Conservation (phyloP, 2,113 vertebrate genomes). For the Dascyllus trimaculatus region DNA sequence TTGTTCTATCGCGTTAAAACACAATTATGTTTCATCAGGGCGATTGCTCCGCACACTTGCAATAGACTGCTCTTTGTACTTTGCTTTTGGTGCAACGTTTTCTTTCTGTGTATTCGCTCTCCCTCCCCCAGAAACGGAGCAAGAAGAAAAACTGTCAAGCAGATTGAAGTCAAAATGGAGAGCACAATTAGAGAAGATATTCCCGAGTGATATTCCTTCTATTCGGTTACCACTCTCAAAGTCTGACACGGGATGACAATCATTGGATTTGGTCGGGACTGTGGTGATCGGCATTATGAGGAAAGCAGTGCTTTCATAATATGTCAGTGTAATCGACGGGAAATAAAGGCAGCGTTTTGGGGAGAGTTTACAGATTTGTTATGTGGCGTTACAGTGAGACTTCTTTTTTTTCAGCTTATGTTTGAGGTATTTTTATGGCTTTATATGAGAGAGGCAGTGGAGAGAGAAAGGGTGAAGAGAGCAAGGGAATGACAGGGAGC, state of each 20-base stretch:
- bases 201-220: constrained; percentile 50
- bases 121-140: background rate
- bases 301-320: constrained; percentile 53
- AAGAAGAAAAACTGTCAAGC: constrained; percentile 39
- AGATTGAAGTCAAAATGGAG: constrained; percentile 53
- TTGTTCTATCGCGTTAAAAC: constrained; percentile 85
- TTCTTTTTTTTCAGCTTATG: background rate
- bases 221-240: constrained; percentile 63
- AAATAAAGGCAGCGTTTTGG: constrained; percentile 47
- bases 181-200: constrained; percentile 52
- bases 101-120: constrained; percentile 53
- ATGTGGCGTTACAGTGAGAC: constrained; percentile 15
- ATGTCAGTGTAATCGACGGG: constrained; percentile 19
- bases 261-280: constrained; percentile 64
- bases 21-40: constrained; percentile 80
- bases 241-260: constrained; percentile 62
- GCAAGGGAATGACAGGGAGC: too few relatives aligned
- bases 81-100: constrained; percentile 40
- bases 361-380: constrained; percentile 17
- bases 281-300: constrained; percentile 63
- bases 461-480: too few relatives aligned
- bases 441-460: too few relatives aligned
- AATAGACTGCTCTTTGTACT: constrained; percentile 50
- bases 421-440: too few relatives aligned
- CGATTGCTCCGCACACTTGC: constrained; percentile 65